A percentile compares a stretch with the other conserved stretches of the same genome.
These are phyloP conservation scores for Capreolus pygargus DNA, from an alignment of 2,113 vertebrate genomes.

Conservation along the genomic window DNA sequence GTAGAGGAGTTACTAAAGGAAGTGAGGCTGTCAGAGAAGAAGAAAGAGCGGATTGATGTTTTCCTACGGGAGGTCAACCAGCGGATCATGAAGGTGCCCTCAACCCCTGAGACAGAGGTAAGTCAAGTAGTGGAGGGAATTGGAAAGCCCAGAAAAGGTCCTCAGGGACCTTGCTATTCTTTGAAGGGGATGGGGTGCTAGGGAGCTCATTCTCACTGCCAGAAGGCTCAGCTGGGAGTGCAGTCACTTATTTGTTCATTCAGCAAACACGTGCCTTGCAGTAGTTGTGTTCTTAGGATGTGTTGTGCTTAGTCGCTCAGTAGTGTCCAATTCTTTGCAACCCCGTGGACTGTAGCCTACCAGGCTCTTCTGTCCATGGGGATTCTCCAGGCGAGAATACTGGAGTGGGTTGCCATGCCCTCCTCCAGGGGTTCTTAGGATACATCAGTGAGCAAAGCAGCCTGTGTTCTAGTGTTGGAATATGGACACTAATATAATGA, in stretches of 20 bases:
- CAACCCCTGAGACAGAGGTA: constrained; percentile 81
- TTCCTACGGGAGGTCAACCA: constrained; percentile 87
- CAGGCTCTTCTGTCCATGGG: not conserved
- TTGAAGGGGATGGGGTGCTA: not conserved
- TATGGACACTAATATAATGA: not conserved
- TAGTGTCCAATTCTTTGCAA: fast-evolving
- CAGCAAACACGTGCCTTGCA: not conserved
- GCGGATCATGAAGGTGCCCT: constrained; percentile 83
- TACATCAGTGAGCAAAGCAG: not conserved
- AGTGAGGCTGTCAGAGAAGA: constrained; percentile 89
- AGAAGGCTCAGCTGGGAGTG: not conserved
- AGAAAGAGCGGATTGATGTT: constrained; percentile 86
- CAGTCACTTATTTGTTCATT: not conserved
- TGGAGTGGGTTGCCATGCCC: not conserved
- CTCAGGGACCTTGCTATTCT: not conserved
- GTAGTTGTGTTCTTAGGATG: not conserved
- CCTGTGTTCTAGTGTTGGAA: not conserved
- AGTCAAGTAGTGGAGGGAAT: not conserved
- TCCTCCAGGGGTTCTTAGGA: not conserved
- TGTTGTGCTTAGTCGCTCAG: not conserved
- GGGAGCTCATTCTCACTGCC: not conserved
- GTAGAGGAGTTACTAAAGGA: constrained; percentile 95
- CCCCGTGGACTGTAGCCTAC: not conserved
- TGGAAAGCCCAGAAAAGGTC: not conserved
- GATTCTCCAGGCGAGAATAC: not conserved